phyloP scores from a whole-genome alignment of 2,797 vertebrate species.

The Hybognathus amarus region DNA sequence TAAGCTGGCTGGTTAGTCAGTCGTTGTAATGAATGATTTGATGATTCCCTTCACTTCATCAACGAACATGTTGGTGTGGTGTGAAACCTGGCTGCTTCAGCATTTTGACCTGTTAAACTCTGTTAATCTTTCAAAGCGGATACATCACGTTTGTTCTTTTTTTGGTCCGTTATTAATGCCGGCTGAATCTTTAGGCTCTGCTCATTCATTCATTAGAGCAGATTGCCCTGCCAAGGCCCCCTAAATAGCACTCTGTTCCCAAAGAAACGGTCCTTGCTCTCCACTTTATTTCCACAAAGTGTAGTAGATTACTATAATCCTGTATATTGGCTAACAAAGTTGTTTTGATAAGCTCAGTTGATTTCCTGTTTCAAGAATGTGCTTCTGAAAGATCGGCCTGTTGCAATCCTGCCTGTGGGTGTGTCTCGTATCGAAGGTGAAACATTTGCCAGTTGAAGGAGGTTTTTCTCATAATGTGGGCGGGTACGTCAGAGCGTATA shows the following conservation, averaged over 20 bases:
- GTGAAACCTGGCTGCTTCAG: slow-evolving; percentile 51
- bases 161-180: slow-evolving; percentile 26
- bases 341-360: not conserved
- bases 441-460: slow-evolving; percentile 26
- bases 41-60: not conserved
- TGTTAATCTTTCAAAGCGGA: slow-evolving; percentile 50
- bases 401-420: slow-evolving; percentile 58
- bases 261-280: slow-evolving; percentile 60
- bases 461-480: slow-evolving; percentile 17
- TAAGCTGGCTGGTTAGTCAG: slow-evolving; percentile 40
- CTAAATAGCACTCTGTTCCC: slow-evolving; percentile 43
- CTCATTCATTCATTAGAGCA: slow-evolving; percentile 16
- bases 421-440: slow-evolving; percentile 52
- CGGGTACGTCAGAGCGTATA: slow-evolving; percentile 45
- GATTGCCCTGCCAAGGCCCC: slow-evolving; percentile 12
- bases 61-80: slow-evolving; percentile 8
- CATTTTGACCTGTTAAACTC: slow-evolving; percentile 42
- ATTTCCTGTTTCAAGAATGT: slow-evolving; percentile 4
- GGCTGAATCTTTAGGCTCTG: slow-evolving; percentile 37
- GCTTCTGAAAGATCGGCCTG: slow-evolving; percentile 8
- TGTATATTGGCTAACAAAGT: not conserved
- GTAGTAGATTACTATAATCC: not conserved
- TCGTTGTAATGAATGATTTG: slow-evolving; percentile 51
- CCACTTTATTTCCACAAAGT: slow-evolving; percentile 3
- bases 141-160: slow-evolving; percentile 10